Evolutionary conservation across 2,797 vertebrate genomes (phyloP).

Genomic region (Centropyge bicolor): DNA sequence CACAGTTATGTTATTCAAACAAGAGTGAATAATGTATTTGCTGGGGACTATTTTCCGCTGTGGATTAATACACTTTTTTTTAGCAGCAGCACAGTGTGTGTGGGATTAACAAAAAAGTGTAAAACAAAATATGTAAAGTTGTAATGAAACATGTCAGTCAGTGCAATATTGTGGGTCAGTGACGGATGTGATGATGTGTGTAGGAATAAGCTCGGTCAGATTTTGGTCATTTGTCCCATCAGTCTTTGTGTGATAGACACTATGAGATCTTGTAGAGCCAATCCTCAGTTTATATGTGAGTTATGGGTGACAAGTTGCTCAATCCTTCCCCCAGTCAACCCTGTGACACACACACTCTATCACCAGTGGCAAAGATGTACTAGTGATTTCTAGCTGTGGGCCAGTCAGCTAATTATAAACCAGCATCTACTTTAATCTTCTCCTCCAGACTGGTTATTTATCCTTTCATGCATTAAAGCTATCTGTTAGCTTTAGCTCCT

Average conservation of each 20-base stretch:
- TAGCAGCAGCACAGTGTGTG: not conserved
- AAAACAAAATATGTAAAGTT: not conserved
- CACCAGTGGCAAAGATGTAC: constrained; percentile 83
- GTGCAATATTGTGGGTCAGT: not conserved
- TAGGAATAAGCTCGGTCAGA: not conserved
- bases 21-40: not conserved
- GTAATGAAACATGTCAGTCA: not conserved
- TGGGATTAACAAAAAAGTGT: not conserved
- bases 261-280: not conserved
- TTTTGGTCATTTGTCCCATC: not conserved
- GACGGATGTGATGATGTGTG: not conserved
- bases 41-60: not conserved
- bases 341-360: constrained; percentile 76
- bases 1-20: not conserved
- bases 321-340: constrained; percentile 67
- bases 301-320: constrained; percentile 80
- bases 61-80: not conserved
- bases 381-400: constrained; percentile 76
- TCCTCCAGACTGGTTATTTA: constrained; percentile 72
- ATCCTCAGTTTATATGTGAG: constrained; percentile 65
- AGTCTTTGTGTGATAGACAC: constrained; percentile 8
- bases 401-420: constrained; percentile 81
- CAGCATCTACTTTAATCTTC: constrained; percentile 80
- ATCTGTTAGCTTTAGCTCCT: constrained; percentile 59
- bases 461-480: constrained; percentile 61